phyloP scores from a whole-genome alignment of 2,113 vertebrate species.

The Manacus vitellinus region DNA sequence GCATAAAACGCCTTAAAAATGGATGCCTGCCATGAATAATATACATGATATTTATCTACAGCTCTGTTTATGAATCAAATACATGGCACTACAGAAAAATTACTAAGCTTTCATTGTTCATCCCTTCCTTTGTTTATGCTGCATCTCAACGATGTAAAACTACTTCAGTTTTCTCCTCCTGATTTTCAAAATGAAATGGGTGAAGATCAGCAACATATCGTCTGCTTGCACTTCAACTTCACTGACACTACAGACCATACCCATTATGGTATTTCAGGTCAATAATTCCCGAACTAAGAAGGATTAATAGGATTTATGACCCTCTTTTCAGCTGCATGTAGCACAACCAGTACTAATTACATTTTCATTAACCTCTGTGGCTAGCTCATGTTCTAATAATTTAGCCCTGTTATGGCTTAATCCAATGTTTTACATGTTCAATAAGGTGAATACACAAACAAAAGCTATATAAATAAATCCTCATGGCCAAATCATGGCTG shows the following conservation, averaged over 20 bases:
- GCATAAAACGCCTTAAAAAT: neutral
- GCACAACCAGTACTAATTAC: slow-evolving; percentile 74
- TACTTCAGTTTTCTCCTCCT: neutral
- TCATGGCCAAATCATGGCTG: neutral
- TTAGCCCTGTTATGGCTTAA: slow-evolving; percentile 67
- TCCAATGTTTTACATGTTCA: slow-evolving; percentile 68
- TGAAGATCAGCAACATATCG: neutral
- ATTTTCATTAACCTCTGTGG: slow-evolving; percentile 77
- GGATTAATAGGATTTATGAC: slow-evolving; percentile 73
- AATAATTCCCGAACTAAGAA: slow-evolving; percentile 73
- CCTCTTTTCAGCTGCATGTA: slow-evolving; percentile 69
- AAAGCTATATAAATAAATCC: slow-evolving; percentile 48
- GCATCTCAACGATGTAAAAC: neutral
- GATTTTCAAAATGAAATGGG: neutral
- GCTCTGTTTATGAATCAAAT: neutral
- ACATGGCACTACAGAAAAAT: neutral
- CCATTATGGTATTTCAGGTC: slow-evolving; percentile 69
- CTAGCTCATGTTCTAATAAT: slow-evolving; percentile 72
- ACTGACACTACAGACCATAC: slow-evolving; percentile 33
- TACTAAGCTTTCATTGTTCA: neutral
- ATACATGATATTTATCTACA: neutral
- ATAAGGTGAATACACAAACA: slow-evolving; percentile 65
- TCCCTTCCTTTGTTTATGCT: neutral
- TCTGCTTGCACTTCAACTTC: slow-evolving; percentile 21
- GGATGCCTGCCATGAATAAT: neutral